These are phyloP conservation scores for Lymantria dispar DNA, from an alignment of 2,888 invertebrate genomes.

Conservation along the genomic window DNA sequence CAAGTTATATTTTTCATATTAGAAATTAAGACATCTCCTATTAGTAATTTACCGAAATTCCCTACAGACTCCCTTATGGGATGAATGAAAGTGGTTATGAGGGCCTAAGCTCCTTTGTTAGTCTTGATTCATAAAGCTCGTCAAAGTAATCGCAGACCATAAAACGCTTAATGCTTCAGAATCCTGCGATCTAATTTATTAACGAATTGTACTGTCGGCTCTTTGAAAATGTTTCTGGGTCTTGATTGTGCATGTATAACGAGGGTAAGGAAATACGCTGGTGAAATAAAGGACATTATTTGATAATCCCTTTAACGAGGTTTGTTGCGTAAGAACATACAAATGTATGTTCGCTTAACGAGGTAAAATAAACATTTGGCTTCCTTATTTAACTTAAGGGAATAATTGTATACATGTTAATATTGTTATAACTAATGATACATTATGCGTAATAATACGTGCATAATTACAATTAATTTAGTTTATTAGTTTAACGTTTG, in stretches of 20 bases:
- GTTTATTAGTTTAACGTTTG: too few species aligned
- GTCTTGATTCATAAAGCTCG: neutral
- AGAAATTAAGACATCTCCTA: neutral
- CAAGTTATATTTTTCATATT: too few species aligned
- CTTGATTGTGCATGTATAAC: constrained; percentile 17
- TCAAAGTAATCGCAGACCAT: constrained; percentile 16
- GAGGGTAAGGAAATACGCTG: constrained; percentile 1
- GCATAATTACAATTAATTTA: too few species aligned
- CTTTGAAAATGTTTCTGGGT: constrained; percentile 5
- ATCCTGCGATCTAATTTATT: constrained; percentile 25
- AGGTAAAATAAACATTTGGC: neutral
- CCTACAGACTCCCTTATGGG: neutral
- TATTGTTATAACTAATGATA: neutral
- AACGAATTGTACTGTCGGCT: constrained; percentile 8
- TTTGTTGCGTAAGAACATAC: neutral
- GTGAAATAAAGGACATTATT: constrained; percentile 1
- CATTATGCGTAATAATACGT: neutral
- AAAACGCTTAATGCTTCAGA: constrained; percentile 15
- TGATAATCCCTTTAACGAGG: constrained; percentile 4
- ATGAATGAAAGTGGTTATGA: neutral
- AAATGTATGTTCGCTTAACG: neutral
- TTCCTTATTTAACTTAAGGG: neutral
- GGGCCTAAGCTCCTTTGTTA: neutral
- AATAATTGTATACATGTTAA: neutral
- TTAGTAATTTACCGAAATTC: neutral